Percentiles rank a stretch among this genome's conserved stretches.
Evolutionary conservation across 2,888 invertebrate species (phyloP).

Genomic region (Xylocampa areola): DNA sequence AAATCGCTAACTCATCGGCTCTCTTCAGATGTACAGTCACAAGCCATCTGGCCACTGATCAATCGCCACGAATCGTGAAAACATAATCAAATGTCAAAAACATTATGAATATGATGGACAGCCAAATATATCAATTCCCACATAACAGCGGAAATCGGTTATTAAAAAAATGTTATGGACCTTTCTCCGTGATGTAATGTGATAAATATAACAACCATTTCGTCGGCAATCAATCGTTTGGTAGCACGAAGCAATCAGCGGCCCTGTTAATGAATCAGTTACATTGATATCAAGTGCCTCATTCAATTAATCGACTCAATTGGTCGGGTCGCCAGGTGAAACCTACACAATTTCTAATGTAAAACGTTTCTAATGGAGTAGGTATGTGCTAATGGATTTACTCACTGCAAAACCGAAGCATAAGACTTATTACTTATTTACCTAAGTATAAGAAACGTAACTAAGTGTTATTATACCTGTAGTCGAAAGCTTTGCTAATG

Average conservation of each 20-base stretch:
- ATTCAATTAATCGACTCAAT: conserved; percentile 44
- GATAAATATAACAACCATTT: conserved; percentile 21
- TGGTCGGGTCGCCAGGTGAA: conserved; percentile 36
- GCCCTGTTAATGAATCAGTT: conserved; percentile 48
- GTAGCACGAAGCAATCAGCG: conserved; percentile 46
- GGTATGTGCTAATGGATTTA: conserved; percentile 36
- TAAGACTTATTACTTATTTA: conserved; percentile 35
- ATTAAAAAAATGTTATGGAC: conserved; percentile 35
- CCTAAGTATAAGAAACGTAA: conserved; percentile 30
- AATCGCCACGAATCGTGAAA: too few relatives aligned
- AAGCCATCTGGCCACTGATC: too few relatives aligned
- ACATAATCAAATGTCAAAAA: neutral
- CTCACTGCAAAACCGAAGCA: conserved; percentile 27
- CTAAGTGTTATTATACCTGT: conserved; percentile 29
- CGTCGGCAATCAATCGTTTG: conserved; percentile 19
- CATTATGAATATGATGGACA: conserved; percentile 12
- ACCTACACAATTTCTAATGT: conserved; percentile 49
- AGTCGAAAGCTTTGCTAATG: conserved; percentile 40
- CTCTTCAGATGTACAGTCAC: neutral
- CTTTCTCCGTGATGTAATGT: conserved; percentile 45
- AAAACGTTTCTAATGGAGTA: conserved; percentile 45
- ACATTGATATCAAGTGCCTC: conserved; percentile 32
- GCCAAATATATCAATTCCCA: conserved; percentile 17
- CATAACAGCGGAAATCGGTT: conserved; percentile 21
- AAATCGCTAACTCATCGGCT: neutral